Evolutionary conservation across 2,113 vertebrate genomes (phyloP).

Genomic region (Paramormyrops kingsleyae): DNA sequence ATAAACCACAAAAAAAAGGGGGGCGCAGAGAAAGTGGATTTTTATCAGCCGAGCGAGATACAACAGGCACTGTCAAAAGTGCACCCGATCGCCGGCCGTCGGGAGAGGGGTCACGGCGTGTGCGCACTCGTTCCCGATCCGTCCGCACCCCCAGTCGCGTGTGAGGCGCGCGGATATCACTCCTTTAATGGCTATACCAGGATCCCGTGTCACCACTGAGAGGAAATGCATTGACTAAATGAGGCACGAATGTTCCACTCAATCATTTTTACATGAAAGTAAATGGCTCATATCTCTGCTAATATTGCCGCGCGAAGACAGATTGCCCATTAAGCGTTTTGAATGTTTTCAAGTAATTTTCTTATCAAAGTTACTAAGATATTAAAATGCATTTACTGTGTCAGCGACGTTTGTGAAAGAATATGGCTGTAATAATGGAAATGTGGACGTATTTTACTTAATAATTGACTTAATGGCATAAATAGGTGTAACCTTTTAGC

Average conservation of each 20-base stretch:
- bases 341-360: slow-evolving; percentile 13
- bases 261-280: slow-evolving; percentile 20
- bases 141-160: background rate
- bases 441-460: background rate
- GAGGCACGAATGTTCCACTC: slow-evolving; percentile 12
- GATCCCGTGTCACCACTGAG: background rate
- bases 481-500: background rate
- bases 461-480: background rate
- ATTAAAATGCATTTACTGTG: background rate
- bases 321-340: slow-evolving; percentile 14
- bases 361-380: background rate
- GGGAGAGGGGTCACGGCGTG: background rate
- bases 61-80: too few relatives aligned
- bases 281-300: slow-evolving; percentile 16
- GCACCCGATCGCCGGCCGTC: background rate
- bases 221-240: background rate
- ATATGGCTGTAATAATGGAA: background rate
- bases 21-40: background rate
- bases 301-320: background rate
- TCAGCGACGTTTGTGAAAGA: background rate
- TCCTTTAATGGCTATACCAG: slow-evolving; percentile 8
- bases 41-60: background rate
- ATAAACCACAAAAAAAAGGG: background rate
- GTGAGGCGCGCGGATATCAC: background rate
- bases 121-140: background rate